Base-by-base conservation (phyloP, 2,888 invertebrate genomes). In the Buathra laborator region DNA sequence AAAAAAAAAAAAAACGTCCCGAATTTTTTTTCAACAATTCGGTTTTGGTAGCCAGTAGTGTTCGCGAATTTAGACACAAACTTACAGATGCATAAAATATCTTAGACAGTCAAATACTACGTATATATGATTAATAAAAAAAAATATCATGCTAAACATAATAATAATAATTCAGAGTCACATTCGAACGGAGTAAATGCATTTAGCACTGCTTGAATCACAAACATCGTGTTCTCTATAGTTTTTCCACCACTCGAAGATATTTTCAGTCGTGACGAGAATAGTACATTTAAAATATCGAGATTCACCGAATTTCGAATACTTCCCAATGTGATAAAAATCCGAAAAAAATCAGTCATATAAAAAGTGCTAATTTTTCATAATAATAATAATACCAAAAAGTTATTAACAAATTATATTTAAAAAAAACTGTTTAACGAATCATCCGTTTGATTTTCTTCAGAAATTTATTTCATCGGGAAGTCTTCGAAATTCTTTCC, bases 171-270 rank as follows among this genome's bases (percentile, higher is more conserved):
- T 70, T 43, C 53, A 62, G 19, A 16, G 19, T 68, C 46, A 37
- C 71, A 64, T 72, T 66, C 24, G 51, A 80, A 82, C 51, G 66
- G 66, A 87, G 88, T 89, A 90, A 90, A 92, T 90, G 89, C 92
- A 91, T 91, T 88, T 92, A 92, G 91, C 92, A 92, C 92, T 92
- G 92, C 92, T 92, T 92, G 92, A 91, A 92, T 90, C 37, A 70
- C 64, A 77, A 64, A 77, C 37, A 78, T 83, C 85, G 70, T 16
- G 68, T 43, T 67, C 46, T 64, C 10, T 24, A 37, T 53, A 48
- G n/a, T 62, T 32, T 16, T 24, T 16, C 19, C 43, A 29, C 43
- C 71, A 16, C 75, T 81, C 48, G 56, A 12, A 70, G 71, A 68
- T 74, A 71, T 53, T 72, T 74, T 67, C 64, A 43, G 24, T 14